Evolutionary conservation across 2,113 vertebrate genomes (phyloP), one percentile per base, ranked within the genome.

Genomic region (Theropithecus gelada): DNA sequence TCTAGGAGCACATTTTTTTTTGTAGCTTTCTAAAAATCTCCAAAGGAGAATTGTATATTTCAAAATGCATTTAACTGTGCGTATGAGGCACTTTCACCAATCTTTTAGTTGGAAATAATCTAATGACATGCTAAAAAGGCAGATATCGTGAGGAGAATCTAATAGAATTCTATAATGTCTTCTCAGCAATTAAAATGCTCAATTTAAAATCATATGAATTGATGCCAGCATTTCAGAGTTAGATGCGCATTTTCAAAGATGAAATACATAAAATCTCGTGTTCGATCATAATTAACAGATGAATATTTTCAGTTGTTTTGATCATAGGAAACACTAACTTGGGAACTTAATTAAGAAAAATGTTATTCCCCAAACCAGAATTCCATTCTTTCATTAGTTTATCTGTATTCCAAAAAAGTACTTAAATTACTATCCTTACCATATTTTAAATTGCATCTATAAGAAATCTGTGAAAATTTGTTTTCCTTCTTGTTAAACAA

Each of bases 261-360:
- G 18, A 83, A 82, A 70, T 78, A 92, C 9, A 10, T 72, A 94
- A 87, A 91, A 68, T 83, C 59, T 81, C 57, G 30, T 76, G 61
- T 80, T 9, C 38, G 17, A 75, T 88, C 38, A 79, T 61, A 82
- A 90, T 52, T 16, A 82, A 85, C 35, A 30, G 27, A 17, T 92
- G 11, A 87, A 85, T 23, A 50, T 92, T 92, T 90, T 52, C 48
- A 64, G 3, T 72, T 91, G 43, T 88, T 90, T 91, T 88, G 66
- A 50, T 70, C 30, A 75, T 32, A 50, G 70, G 8, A 3, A 43
- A 91, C 23, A 38, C 11, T 38, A 57, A 70, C 59, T n/a, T 23
- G 73, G 61, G 76, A 93, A 13, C 30, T 55, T 70, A 82, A 52
- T 57, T 96, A 89, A 94, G 43, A n/a, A 75, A 94, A 72, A 59